These are phyloP conservation scores for Notamacropus eugenii DNA, from an alignment of 2,797 vertebrate genomes.

Conservation along the genomic window DNA sequence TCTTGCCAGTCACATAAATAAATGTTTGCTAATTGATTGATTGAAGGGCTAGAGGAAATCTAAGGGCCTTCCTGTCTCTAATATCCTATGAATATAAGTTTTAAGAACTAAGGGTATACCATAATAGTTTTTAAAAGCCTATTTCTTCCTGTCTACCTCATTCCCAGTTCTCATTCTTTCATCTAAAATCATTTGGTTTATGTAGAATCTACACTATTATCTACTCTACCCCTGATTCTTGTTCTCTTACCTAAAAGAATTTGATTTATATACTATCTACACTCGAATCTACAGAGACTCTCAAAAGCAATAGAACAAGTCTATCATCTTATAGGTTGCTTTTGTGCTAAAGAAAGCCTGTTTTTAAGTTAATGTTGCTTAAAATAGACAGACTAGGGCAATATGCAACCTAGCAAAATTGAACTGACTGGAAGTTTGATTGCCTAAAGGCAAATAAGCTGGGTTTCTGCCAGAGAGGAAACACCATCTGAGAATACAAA, in stretches of 20 bases:
- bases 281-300: conserved; percentile 34
- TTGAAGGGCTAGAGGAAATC: background rate
- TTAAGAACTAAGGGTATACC: background rate
- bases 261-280: conserved; percentile 50
- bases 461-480: background rate
- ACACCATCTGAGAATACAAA: background rate
- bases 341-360: conserved; percentile 24
- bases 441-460: background rate
- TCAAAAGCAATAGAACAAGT: conserved; percentile 6
- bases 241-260: conserved; percentile 32
- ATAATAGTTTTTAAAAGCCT: background rate
- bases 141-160: background rate
- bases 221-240: background rate
- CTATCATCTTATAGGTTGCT: conserved; percentile 5
- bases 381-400: conserved; percentile 14
- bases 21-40: background rate
- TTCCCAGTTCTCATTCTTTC: conserved; percentile 29
- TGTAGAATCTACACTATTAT: conserved; percentile 7
- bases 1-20: background rate
- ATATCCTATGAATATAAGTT: background rate
- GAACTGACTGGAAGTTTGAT: background rate
- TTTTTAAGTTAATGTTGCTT: conserved; percentile 38
- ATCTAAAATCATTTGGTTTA: conserved; percentile 48
- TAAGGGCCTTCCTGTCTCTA: background rate
- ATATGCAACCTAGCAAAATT: conserved; percentile 8